Evolutionary conservation across 2,888 invertebrate genomes (phyloP).

Genomic region (Halictus quadricinctus): DNA sequence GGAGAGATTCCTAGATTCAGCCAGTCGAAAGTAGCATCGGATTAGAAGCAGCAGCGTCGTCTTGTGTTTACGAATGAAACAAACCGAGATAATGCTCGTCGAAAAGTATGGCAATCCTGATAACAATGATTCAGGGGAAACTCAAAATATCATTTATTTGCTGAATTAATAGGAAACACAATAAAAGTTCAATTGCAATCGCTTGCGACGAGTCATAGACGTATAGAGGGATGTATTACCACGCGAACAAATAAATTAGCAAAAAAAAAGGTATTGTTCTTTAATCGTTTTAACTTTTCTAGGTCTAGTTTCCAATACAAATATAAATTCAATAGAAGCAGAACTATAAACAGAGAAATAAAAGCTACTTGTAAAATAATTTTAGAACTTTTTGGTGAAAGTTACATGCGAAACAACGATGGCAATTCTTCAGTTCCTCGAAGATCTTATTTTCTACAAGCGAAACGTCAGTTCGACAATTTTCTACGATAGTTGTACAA

Average conservation of each 20-base stretch:
- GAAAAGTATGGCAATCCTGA: too few species aligned
- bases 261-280: background rate
- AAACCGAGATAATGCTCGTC: background rate
- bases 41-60: background rate
- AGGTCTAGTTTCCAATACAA: too few species aligned
- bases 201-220: background rate
- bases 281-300: background rate
- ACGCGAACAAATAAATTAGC: background rate
- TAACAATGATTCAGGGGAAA: background rate
- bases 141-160: background rate
- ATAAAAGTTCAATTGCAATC: background rate
- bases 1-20: background rate
- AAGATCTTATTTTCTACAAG: background rate
- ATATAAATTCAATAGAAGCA: too few species aligned
- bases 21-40: background rate
- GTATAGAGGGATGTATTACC: background rate
- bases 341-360: too few species aligned
- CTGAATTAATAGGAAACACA: background rate
- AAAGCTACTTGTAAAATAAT: background rate
- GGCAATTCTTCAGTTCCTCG: background rate
- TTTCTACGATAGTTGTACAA: background rate
- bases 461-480: background rate
- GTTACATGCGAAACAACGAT: background rate
- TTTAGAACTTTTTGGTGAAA: background rate
- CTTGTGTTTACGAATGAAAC: background rate